Evolutionary conservation across 2,888 invertebrate genomes (phyloP).

Genomic region (Cremastinae sp.): DNA sequence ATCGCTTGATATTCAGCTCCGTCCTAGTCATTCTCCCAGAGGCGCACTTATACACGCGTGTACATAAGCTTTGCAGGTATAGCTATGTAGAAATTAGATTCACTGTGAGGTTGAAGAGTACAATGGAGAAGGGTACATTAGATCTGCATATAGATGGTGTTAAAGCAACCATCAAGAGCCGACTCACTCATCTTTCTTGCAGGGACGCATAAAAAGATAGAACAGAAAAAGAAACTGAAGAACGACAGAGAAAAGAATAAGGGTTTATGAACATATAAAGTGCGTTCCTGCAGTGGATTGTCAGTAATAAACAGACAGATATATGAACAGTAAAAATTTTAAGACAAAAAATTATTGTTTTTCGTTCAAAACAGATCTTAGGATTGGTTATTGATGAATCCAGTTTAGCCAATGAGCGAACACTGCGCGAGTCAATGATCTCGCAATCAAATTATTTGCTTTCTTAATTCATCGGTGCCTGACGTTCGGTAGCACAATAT

Average conservation of each 20-base stretch:
- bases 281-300: too few relatives aligned
- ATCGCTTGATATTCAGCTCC: constrained; percentile 38
- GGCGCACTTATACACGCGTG: constrained; percentile 26
- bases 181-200: constrained; percentile 1
- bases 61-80: constrained; percentile 2
- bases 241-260: too few relatives aligned
- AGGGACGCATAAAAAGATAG: constrained; percentile 16
- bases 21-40: constrained; percentile 14
- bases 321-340: neutral
- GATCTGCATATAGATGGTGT: constrained; percentile 79
- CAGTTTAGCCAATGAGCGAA: too few relatives aligned
- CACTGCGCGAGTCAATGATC: too few relatives aligned
- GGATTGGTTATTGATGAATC: too few relatives aligned
- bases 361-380: too few relatives aligned
- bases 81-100: constrained; percentile 49
- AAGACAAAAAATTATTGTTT: constrained; percentile 18
- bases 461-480: too few relatives aligned
- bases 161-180: constrained; percentile 72
- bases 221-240: too few relatives aligned
- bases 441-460: too few relatives aligned
- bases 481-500: too few relatives aligned
- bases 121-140: constrained; percentile 72
- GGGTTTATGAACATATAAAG: too few relatives aligned
- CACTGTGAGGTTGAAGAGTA: constrained; percentile 62
- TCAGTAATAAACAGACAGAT: too few relatives aligned